Conservation (phyloP, 2,113 vertebrate species). For the Callopanchax toddi region DNA sequence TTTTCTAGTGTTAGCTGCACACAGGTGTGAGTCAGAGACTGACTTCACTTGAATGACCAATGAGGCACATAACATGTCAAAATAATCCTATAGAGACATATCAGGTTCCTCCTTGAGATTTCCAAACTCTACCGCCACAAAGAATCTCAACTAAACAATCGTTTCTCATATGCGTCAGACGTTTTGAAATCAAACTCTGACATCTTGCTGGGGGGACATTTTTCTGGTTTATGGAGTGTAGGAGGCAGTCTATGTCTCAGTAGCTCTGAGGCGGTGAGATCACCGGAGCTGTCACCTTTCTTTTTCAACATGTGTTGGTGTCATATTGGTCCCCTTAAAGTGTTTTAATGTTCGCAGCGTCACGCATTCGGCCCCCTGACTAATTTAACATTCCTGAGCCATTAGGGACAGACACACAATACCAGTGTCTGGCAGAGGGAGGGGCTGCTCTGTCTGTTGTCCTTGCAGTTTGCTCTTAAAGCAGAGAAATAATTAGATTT, state of each 20-base stretch:
- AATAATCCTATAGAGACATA: neutral
- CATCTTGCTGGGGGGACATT: conserved; percentile 57
- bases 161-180: conserved; percentile 21
- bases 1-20: conserved; percentile 23
- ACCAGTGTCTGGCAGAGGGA: conserved; percentile 36
- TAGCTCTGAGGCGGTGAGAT: conserved; percentile 75
- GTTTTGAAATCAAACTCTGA: conserved; percentile 68
- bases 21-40: conserved; percentile 46
- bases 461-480: conserved; percentile 22
- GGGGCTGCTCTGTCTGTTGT: conserved; percentile 37
- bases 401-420: conserved; percentile 78
- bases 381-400: conserved; percentile 79
- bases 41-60: too few relatives aligned
- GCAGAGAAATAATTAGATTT: conserved; percentile 54
- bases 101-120: conserved; percentile 5
- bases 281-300: conserved; percentile 62
- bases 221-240: conserved; percentile 56
- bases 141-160: too few relatives aligned
- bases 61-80: conserved; percentile 4
- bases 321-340: conserved; percentile 70
- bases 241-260: conserved; percentile 60
- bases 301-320: conserved; percentile 46
- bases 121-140: neutral
- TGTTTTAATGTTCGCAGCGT: conserved; percentile 71
- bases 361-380: conserved; percentile 68